Conservation (phyloP, 1,140 invertebrate species). For the Drosophila oshimai region DNA sequence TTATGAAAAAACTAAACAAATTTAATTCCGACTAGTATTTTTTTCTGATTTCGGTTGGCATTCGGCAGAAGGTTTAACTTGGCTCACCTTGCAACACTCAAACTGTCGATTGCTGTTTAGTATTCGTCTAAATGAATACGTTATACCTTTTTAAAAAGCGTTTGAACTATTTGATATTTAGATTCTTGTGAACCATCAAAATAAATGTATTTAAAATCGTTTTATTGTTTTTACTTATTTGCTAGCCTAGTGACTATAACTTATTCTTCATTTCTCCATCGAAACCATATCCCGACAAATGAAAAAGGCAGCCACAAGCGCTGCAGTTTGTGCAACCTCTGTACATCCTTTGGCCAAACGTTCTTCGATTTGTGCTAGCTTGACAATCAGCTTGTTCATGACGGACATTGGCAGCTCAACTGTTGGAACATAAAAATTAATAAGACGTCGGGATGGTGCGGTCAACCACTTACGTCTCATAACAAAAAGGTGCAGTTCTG, state of each 20-base stretch:
- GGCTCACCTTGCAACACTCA: too few relatives aligned
- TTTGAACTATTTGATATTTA: too few relatives aligned
- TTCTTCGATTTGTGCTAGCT: constrained; percentile 28
- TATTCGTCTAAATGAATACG: too few relatives aligned
- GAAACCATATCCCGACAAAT: constrained; percentile 29
- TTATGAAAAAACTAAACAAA: too few relatives aligned
- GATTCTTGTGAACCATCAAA: too few relatives aligned
- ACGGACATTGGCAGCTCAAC: constrained; percentile 23
- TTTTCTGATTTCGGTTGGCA: too few relatives aligned
- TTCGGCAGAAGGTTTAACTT: too few relatives aligned
- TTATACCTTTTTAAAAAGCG: too few relatives aligned
- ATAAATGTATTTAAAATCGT: too few relatives aligned
- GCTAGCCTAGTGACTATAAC: not conserved
- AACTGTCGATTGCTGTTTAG: too few relatives aligned
- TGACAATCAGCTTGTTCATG: constrained; percentile 17
- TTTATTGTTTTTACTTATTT: too few relatives aligned
- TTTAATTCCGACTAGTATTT: too few relatives aligned
- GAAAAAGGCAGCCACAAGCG: constrained; percentile 11
- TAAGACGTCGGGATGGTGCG: not conserved
- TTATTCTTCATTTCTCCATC: constrained; percentile 16
- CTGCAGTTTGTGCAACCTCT: constrained; percentile 25
- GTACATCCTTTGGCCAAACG: constrained; percentile 28
- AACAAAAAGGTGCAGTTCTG: constrained; percentile 20
- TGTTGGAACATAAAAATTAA: not conserved
- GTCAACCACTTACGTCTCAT: constrained; percentile 18